Evolutionary conservation across 1,140 invertebrate species (phyloP), one percentile per base, ranked within the genome.

Genomic region (Nixonia krombeini): DNA sequence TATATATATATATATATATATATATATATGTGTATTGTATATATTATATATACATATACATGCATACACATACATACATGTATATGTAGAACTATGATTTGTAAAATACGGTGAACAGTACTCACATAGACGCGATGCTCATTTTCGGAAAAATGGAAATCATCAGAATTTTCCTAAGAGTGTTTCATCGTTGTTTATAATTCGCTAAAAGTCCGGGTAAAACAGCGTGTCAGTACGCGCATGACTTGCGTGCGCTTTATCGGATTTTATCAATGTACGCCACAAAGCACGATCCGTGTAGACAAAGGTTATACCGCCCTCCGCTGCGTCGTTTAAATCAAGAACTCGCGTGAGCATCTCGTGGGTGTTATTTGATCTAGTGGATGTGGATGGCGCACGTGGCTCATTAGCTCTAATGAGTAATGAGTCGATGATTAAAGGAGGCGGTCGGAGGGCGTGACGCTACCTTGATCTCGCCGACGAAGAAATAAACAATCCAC

Each of bases 351-450:
- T 58, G 68, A 47, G 62, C 31, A 37, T 51, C 44, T 66, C 50
- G 33, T 45, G 47, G 63, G 55, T 56, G 58, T 69, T 63, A 51
- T 46, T 56, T 8, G 46, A 55, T 45, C 44, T 17, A 53, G 26
- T 38, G 40, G 17, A 37, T 40, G 55, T 41, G 49, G 68, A 73
- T 74, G 75, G 76, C 73, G 76, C 78, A 75, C 78, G 81, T 76
- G 76, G 75, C 83, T 85, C 83, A 85, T 85, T 85, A 84, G 78
- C 40, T 58, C 79, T 85, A 85, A 85, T 84, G 82, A 84, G 83
- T 82, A 84, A 84, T 82, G 82, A 84, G 80, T 68, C 78, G 79
- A 81, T 82, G 82, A 84, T 83, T 85, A 85, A 79, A 85, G 80
- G 76, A 83, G 82, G 82, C 81, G 83, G 82, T 78, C 76, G 73